These are phyloP conservation scores for Camponotus fellah DNA, from an alignment of 2,888 invertebrate species.

Conservation along the genomic window DNA sequence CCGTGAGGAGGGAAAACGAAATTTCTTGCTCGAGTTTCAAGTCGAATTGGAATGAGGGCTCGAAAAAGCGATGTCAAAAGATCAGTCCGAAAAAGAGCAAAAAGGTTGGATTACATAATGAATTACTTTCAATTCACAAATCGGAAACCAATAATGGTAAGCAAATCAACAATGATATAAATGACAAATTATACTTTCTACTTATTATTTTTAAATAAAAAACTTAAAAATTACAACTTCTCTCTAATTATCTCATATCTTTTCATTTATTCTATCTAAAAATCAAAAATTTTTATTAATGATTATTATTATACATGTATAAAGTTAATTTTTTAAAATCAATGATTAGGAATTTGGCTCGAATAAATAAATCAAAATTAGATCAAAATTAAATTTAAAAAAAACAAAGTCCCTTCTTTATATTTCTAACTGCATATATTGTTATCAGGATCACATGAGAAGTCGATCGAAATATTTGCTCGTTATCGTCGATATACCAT, in stretches of 20 bases:
- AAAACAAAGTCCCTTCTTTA: background rate
- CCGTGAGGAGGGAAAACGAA: conserved; percentile 50
- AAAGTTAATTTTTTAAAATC: no score
- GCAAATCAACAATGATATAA: conserved; percentile 9
- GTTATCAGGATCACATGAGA: conserved; percentile 12
- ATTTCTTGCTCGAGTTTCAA: conserved; percentile 35
- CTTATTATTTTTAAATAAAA: background rate
- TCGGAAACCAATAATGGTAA: conserved; percentile 21
- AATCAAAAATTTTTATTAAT: background rate
- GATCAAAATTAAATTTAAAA: no score
- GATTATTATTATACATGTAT: no score
- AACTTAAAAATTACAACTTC: background rate
- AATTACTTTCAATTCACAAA: conserved; percentile 34
- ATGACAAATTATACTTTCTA: background rate
- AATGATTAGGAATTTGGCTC: no score
- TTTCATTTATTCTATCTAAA: background rate
- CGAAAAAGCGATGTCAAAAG: conserved; percentile 52
- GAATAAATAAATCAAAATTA: no score
- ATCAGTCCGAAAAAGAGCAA: conserved; percentile 43
- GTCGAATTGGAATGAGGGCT: conserved; percentile 60
- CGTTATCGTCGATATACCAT: conserved; percentile 73
- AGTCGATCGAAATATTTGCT: conserved; percentile 9
- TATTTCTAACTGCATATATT: background rate
- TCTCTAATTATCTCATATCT: background rate
- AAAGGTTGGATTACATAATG: conserved; percentile 28